These are phyloP conservation scores for Dendronephthya gigantea DNA, from an alignment of 64 coral and sea anemone species.

Conservation along the genomic window DNA sequence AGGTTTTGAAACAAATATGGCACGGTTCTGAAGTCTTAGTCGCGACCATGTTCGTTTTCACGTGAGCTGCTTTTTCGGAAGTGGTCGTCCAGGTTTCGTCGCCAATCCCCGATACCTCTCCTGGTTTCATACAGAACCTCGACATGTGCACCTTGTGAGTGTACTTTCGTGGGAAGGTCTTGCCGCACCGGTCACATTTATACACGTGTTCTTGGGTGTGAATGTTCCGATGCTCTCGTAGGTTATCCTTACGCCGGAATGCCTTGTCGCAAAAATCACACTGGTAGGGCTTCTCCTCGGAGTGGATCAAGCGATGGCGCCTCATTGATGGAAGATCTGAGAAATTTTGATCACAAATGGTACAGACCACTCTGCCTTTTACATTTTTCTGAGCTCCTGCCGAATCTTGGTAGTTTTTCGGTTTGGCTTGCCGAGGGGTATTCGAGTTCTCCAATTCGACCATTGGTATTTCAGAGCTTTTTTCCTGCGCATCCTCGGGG, in stretches of 20 bases:
- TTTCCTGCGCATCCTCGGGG: background rate
- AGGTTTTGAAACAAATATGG: background rate
- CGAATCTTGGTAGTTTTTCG: background rate
- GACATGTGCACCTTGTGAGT: conserved; percentile 1
- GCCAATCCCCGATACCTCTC: background rate
- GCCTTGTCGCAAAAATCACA: conserved; percentile 10
- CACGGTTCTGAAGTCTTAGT: background rate
- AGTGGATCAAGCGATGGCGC: conserved; percentile 2
- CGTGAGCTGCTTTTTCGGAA: background rate
- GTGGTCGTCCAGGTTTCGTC: background rate
- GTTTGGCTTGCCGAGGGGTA: background rate
- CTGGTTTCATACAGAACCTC: background rate
- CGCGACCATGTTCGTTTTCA: background rate
- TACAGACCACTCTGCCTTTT: background rate
- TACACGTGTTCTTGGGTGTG: conserved; percentile 9
- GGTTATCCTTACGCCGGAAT: conserved; percentile 2
- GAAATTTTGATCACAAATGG: background rate
- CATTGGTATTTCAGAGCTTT: background rate
- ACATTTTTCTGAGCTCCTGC: background rate
- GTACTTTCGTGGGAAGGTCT: background rate
- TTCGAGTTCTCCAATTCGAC: background rate
- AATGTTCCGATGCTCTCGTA: conserved; percentile 3
- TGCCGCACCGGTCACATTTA: background rate
- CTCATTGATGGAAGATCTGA: conserved; percentile 9
- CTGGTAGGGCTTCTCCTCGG: background rate